Base-by-base conservation (phyloP, 2,888 invertebrate genomes). In the Petrolisthes cinctipes region DNA sequence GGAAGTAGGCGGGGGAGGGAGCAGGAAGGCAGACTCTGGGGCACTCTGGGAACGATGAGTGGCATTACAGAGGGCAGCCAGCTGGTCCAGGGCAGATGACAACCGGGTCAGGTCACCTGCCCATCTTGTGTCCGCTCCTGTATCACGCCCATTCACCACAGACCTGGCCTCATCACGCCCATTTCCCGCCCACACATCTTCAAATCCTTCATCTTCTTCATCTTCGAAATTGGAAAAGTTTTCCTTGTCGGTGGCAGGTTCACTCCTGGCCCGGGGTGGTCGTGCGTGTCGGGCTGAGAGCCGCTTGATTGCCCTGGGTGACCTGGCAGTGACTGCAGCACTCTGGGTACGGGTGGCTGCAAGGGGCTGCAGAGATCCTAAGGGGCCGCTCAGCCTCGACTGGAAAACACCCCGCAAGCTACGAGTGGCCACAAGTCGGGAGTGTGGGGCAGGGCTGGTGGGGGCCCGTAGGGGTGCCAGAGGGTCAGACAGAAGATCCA, bases 381-480 rank as follows among this genome's bases (percentile, higher is more conserved):
- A 54, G 6, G 89, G 89, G n/a, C 89, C 89, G 56, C 76, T 86
- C 56, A 89, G 82, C 20, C 89, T 82, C 7, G 89, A 81, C 78
- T 89, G 89, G 78, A 89, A 89, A 4, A 86, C 89, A 23, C 89
- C 89, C 61, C 86, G 76, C 61, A 89, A 82, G 79, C 86, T 89
- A 71, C 86, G 89, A 73, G 86, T 83, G 79, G 86, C 89, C 17
- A 82, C 76, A 83, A 84, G 81, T n/a, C 83, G 86, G 61, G 84
- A 68, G 73, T 78, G 86, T 14, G 85, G 66, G 66, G 76, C 76
- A 57, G 86, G 75, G 84, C 37, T 82, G 76, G 82, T 66, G 1
- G 86, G 84, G 61, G 84, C 89, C n/a, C 89, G 81, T 20, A 89
- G 83, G 51, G 89, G 86, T 5, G 89, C 89, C 71, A 89, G 76